Evolutionary conservation across 1,140 invertebrate species (phyloP), one percentile per base, ranked within the genome.

Genomic region (Temnothorax curvispinosus): DNA sequence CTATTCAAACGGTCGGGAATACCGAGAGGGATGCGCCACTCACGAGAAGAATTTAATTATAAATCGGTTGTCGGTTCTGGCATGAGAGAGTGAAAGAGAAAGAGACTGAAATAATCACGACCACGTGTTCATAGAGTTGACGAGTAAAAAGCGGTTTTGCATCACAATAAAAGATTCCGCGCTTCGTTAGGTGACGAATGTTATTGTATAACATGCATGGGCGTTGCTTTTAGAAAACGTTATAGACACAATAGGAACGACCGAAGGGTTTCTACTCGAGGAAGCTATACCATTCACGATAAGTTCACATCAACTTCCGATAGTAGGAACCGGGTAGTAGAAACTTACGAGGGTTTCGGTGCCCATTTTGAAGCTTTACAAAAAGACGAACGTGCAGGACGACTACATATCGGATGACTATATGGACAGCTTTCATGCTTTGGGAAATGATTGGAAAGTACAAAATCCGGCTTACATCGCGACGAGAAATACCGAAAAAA

Each of bases 341-440:
- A 5, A 52, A 52, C 4, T 13, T 35, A 65, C 32, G 75, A 64
- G 21, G 47, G 47, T 80, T 80, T 69, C 47, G 27, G 2, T 6
- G 9, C 21, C 4, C 8, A 80, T 56, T 80, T 21, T 80, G n/a
- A 8, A 38, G 47, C n/a, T 67, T 52, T 47, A 21, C 15, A n/a
- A 80, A 56, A 67, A n/a, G 7, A 50, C 44, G 18, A 58, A 11
- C n/a, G 0, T 58, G 7, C 27, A 27, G 27, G 2, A 75, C 8
- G 35, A 76, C 13, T 67, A 21, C 18, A 35, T 32, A 9, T n/a
- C 15, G 11, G 9, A 8, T 3, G 52, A 60, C 54, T 76, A 76
- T 76, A 76, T 21, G 62, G 47, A 80, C 13, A 80, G n/a, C 35
- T 80, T 69, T 80, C 54, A 69, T 44, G 47, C 47, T 80, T 80